Conservation (phyloP, 2,797 vertebrate genomes). For the Clarias fuscus region DNA sequence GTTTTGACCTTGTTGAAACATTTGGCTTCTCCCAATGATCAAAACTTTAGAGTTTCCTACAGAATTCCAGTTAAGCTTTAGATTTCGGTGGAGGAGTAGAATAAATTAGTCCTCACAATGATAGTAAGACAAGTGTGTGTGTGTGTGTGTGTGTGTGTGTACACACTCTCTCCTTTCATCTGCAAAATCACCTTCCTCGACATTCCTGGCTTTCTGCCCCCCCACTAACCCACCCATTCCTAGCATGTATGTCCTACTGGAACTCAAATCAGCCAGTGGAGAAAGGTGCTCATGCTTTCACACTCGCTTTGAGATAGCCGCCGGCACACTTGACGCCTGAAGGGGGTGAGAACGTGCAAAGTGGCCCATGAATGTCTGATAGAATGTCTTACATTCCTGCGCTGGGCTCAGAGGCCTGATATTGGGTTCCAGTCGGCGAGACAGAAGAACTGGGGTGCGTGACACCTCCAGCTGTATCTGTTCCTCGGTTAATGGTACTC, state of each 20-base stretch:
- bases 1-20: background rate
- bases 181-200: slow-evolving; percentile 66
- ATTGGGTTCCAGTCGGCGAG: slow-evolving; percentile 60
- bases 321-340: slow-evolving; percentile 66
- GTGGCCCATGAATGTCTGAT: slow-evolving; percentile 71
- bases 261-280: slow-evolving; percentile 47
- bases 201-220: slow-evolving; percentile 57
- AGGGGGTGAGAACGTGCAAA: slow-evolving; percentile 76
- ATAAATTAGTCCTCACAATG: background rate
- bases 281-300: slow-evolving; percentile 65
- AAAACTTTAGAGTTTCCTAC: too few relatives aligned
- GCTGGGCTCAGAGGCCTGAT: slow-evolving; percentile 34
- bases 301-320: slow-evolving; percentile 43
- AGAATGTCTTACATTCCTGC: slow-evolving; percentile 74
- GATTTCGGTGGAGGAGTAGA: background rate
- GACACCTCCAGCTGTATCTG: slow-evolving; percentile 74
- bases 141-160: slow-evolving; percentile 43
- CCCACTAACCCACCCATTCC: slow-evolving; percentile 42
- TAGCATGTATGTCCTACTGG: slow-evolving; percentile 26
- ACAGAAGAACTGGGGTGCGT: slow-evolving; percentile 71
- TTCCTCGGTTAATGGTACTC: slow-evolving; percentile 46
- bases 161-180: slow-evolving; percentile 54
- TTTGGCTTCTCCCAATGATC: background rate
- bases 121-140: background rate
- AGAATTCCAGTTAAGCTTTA: background rate